Conservation (phyloP, 2,113 vertebrate species). For the Phylloscopus whistleri region DNA sequence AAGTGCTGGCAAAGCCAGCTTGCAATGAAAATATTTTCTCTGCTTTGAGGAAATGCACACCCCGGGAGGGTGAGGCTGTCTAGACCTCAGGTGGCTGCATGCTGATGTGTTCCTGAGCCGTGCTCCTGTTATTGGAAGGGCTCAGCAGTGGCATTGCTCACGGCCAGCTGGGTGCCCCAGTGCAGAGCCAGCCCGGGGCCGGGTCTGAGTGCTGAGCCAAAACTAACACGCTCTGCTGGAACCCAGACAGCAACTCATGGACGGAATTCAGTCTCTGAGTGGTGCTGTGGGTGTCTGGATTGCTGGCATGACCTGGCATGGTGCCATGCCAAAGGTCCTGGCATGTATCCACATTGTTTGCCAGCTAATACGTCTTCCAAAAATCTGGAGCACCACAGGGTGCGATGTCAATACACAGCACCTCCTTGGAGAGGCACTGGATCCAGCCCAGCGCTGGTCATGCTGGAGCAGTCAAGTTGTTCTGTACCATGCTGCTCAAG, state of each 20-base stretch:
- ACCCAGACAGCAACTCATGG: neutral
- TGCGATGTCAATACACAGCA: neutral
- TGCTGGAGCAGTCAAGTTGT: neutral
- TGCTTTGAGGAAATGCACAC: neutral
- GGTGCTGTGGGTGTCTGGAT: neutral
- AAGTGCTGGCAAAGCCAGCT: neutral
- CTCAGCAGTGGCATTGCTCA: rapidly evolving
- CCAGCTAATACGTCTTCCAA: neutral
- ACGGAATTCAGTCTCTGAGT: neutral
- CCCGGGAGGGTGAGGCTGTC: neutral
- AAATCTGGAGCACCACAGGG: neutral
- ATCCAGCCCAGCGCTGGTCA: neutral
- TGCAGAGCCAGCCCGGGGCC: neutral
- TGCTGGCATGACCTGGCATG: neutral
- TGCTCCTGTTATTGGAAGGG: neutral
- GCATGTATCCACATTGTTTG: neutral
- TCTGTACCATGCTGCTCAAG: neutral
- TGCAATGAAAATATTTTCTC: neutral
- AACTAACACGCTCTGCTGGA: neutral
- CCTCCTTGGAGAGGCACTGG: neutral
- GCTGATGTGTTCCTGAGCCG: neutral
- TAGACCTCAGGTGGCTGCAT: neutral
- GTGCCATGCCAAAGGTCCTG: neutral
- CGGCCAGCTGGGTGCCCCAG: neutral
- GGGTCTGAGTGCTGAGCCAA: neutral